These are phyloP conservation scores for Pseudococcus viburni DNA, from an alignment of 2,888 invertebrate genomes.

Conservation along the genomic window DNA sequence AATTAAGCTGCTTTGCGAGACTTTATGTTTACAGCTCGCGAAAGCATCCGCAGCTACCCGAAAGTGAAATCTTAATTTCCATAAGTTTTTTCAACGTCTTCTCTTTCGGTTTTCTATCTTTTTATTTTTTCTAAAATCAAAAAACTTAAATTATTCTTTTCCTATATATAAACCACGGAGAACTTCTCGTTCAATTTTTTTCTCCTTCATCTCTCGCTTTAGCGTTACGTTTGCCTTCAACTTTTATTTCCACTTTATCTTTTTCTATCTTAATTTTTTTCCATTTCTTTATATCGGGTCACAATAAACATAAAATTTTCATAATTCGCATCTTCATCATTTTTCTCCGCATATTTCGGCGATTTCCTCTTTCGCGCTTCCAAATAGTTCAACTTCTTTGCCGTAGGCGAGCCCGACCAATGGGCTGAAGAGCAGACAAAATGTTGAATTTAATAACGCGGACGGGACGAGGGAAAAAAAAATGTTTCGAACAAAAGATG, in stretches of 20 bases:
- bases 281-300: conserved; percentile 33
- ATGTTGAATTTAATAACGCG: conserved; percentile 40
- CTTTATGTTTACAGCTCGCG: conserved; percentile 41
- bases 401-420: background rate
- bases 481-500: background rate
- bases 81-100: conserved; percentile 44
- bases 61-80: conserved; percentile 44
- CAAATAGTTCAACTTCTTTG: conserved; percentile 7
- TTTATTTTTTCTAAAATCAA: conserved; percentile 47
- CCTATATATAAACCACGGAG: background rate
- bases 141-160: conserved; percentile 50
- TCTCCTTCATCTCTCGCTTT: background rate
- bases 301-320: conserved; percentile 45
- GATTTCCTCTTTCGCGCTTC: background rate
- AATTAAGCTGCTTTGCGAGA: conserved; percentile 46
- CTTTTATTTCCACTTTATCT: conserved; percentile 41
- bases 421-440: background rate
- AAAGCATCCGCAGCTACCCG: background rate
- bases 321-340: conserved; percentile 52
- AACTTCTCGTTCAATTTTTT: background rate
- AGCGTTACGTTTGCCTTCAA: background rate
- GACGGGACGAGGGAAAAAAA: background rate
- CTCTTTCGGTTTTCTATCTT: background rate
- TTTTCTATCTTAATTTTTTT: conserved; percentile 34
- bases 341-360: background rate